Evolutionary conservation across 2,888 invertebrate species (phyloP), one percentile per base, ranked within the genome.

Genomic region (Piscicola geometra): DNA sequence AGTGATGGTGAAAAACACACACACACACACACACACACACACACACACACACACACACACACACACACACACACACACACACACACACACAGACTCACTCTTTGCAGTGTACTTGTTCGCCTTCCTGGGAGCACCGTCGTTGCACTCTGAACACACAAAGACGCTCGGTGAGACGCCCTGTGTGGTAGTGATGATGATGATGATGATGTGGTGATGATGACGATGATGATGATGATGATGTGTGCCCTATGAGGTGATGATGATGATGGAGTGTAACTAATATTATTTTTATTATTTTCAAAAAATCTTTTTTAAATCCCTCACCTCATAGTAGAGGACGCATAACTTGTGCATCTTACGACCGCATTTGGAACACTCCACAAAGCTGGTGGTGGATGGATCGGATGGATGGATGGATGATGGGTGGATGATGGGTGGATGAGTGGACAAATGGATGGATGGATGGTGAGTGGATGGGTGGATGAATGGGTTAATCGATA

Each of bases 321-420:
- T 90, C 92, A 90, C 89, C 86, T 98, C 98, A 87, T 94, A 90
- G 88, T 98, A 94, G 78, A 98, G 89, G 75, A 95, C 96, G 87
- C 99, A 99, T 81, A 99, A 96, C 86, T 95, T 93, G 87, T 99
- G 99, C 84, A 97, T 91, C 86, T 96, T 97, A 78, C 99, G 89
- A 28, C 94, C 94, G 87, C 99, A 99, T 83, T 97, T 96, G 83
- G 90, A 90, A 86, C 99, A 99, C 81, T 93, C 90, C 72, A 98
- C 94, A 86, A 97, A 96, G 33, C 83, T 83, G 80, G 25, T 1
- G 25, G 25, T 0, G 25, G 25, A n/a, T n/a, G n/a, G n/a, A n/a
- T n/a, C n/a, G n/a, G 33, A 68, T 64, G 64, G 64, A 30, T 12
- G 30, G 64, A 64, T 64, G 64, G 30, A 28, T n/a, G n/a, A n/a